Evolutionary conservation across 2,888 invertebrate genomes (phyloP).

Genomic region (Oscheius sp.): DNA sequence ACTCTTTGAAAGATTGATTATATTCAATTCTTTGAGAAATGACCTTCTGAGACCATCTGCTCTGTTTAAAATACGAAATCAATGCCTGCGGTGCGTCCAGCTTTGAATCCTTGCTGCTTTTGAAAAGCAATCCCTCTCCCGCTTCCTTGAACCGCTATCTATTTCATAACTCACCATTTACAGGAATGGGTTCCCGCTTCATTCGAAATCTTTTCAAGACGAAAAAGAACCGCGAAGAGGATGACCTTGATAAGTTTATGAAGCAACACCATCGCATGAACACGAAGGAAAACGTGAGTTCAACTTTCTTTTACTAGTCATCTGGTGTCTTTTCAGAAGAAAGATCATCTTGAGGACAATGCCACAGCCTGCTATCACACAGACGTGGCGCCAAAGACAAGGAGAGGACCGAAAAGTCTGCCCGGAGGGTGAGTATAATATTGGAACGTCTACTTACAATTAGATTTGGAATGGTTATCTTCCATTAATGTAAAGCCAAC

Average conservation of each 20-base stretch:
- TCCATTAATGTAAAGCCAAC: no score
- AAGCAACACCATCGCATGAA: not conserved
- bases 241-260: slow-evolving; percentile 13
- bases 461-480: no score
- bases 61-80: not conserved
- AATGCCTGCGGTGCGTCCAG: not conserved
- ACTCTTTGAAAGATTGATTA: no score
- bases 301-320: no score
- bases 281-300: no score
- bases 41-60: slow-evolving; percentile 20
- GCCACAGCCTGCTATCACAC: slow-evolving; percentile 34
- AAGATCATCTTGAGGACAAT: not conserved
- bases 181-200: slow-evolving; percentile 3
- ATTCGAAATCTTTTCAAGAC: not conserved
- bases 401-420: slow-evolving; percentile 27
- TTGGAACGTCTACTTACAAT: no score
- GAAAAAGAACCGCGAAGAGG: slow-evolving; percentile 9
- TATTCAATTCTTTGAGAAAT: not conserved
- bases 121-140: not conserved
- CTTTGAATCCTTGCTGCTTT: not conserved
- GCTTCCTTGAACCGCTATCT: not conserved
- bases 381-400: slow-evolving; percentile 15
- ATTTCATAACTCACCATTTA: not conserved
- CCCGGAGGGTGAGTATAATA: slow-evolving; percentile 5
- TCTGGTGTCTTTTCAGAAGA: not conserved